Evolutionary conservation across 2,797 vertebrate species (phyloP).

Genomic region (Coracias cyanogaster): DNA sequence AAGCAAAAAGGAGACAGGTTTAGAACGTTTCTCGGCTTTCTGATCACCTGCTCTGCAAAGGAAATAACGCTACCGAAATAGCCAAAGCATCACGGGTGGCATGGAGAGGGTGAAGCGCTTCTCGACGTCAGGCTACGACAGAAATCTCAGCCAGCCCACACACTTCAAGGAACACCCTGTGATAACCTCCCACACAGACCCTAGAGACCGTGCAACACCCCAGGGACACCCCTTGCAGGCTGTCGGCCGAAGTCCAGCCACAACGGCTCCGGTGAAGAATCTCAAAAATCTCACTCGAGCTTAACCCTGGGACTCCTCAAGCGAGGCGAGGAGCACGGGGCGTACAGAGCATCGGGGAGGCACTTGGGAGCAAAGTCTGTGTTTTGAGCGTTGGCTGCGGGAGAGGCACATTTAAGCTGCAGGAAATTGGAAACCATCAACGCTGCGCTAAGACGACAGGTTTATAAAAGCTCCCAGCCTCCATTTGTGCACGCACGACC

Average conservation of each 20-base stretch:
- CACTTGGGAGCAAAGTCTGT: not conserved
- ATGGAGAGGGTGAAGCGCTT: not conserved
- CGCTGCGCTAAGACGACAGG: not conserved
- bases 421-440: not conserved
- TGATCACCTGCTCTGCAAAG: not conserved
- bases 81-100: rapidly evolving
- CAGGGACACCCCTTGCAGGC: not conserved
- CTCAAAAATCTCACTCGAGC: not conserved
- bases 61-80: not conserved
- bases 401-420: not conserved
- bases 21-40: not conserved
- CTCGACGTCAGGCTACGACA: not conserved
- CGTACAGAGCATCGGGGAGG: not conserved
- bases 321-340: not conserved
- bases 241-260: rapidly evolving
- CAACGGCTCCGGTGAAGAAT: rapidly evolving
- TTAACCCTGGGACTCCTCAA: not conserved
- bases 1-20: not conserved
- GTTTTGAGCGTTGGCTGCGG: not conserved
- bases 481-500: not conserved
- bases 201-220: not conserved
- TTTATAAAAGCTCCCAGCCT: not conserved
- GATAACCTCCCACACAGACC: not conserved
- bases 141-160: not conserved
- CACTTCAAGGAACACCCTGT: not conserved